Conservation (phyloP, 1,140 invertebrate genomes). For the Calliopsis andreniformis region DNA sequence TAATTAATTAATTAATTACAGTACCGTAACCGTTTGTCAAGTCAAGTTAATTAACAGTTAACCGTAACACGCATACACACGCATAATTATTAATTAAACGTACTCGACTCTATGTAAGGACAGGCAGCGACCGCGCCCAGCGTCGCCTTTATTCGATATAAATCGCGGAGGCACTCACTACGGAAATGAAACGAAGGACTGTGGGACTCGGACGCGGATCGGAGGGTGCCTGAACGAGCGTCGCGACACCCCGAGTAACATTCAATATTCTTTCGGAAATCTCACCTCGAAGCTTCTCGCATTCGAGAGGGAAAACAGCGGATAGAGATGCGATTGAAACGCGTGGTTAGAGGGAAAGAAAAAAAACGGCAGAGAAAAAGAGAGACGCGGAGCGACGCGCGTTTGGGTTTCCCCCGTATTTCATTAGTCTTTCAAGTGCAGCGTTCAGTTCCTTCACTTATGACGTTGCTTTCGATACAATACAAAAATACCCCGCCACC, state of each 20-base stretch:
- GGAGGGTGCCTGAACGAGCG: neutral
- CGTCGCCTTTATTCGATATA: slow-evolving; percentile 70
- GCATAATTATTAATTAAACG: slow-evolving; percentile 78
- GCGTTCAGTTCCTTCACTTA: slow-evolving; percentile 81
- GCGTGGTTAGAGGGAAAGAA: too few relatives aligned
- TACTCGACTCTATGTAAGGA: slow-evolving; percentile 69
- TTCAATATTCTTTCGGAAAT: too few relatives aligned
- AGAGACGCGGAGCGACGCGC: slow-evolving; percentile 39
- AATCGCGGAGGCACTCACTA: slow-evolving; percentile 81
- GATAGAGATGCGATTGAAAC: too few relatives aligned
- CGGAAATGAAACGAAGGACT: slow-evolving; percentile 68
- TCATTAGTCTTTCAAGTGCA: slow-evolving; percentile 78
- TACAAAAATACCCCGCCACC: slow-evolving; percentile 77
- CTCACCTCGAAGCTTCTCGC: neutral
- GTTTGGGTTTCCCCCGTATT: slow-evolving; percentile 67
- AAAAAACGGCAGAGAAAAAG: too few relatives aligned
- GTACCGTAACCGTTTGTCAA: slow-evolving; percentile 77
- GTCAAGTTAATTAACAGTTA: slow-evolving; percentile 79
- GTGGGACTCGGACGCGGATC: slow-evolving; percentile 38
- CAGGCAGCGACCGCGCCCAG: slow-evolving; percentile 63
- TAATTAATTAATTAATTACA: slow-evolving; percentile 79
- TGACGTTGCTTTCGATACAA: slow-evolving; percentile 80
- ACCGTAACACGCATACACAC: slow-evolving; percentile 73
- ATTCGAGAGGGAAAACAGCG: too few relatives aligned
- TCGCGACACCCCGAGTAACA: neutral